Base-by-base conservation (phyloP, 2,113 vertebrate species). In the Prietella phreatophila region DNA sequence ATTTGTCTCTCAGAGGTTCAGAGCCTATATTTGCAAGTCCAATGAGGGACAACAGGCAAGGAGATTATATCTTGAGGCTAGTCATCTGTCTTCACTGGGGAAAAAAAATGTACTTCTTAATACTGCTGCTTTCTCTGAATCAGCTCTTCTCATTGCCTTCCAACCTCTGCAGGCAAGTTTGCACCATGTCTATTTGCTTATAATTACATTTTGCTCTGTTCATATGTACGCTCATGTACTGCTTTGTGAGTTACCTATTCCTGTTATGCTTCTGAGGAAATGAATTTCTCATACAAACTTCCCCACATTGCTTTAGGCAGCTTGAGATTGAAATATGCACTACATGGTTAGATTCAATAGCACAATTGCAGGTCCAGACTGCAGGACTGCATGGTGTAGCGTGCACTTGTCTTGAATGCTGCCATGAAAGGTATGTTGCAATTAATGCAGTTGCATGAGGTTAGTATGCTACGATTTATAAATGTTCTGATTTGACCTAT, bases 1-100 rank as follows among this genome's bases (percentile, higher is more conserved):
- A 81, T 86, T 87, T 60, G 90, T 89, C 86, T 87, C 88, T 87
- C 89, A 3, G 36, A 79, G 60, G 84, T 88, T 86, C 81, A 67
- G 27, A 89, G 50, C 84, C 84, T 71, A 36, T 63, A 86, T 92
- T 88, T 90, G 84, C 84, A 83, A 87, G 53, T 27, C 71, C 69
- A 89, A 61, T 89, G 39, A 91, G 69, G 81, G 53, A 86, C 81
- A 89, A 69, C 61, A 78, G 61, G 69, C 63, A 81, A 81, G 50
- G 60, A 91, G 78, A 85, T 83, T 75, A 87, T 81, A 63, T 80
- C 89, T 86, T 58, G 50, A 81, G 88, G 85, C 84, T 56, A 83
- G 84, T 53, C n/a, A 63, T n/a, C 60, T 65, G 8, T 55, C 65
- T 58, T 81, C 56, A 80, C 36, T 90, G 55, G n/a, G n/a, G n/a